phyloP scores from a whole-genome alignment of 2,113 vertebrate genomes.

The Rostratula benghalensis region DNA sequence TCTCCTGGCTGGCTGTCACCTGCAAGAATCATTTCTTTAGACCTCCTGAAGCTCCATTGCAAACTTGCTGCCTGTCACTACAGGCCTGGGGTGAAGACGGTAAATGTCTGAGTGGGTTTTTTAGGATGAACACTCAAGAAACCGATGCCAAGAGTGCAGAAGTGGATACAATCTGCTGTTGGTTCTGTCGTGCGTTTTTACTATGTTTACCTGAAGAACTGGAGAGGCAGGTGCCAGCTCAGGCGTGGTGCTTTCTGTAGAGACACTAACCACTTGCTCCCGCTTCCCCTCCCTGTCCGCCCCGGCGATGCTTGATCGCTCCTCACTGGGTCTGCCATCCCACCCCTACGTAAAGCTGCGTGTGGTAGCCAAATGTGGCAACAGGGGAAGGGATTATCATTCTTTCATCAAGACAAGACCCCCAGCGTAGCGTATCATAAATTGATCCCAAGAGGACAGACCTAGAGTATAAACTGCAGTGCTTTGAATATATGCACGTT shows the following conservation, averaged over 20 bases:
- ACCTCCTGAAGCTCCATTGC: neutral
- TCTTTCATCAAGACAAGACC: conserved; percentile 30
- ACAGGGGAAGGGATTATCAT: neutral
- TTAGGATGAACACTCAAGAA: neutral
- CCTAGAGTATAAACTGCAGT: conserved; percentile 31
- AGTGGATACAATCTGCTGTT: neutral
- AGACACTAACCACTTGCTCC: neutral
- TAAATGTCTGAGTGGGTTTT: neutral
- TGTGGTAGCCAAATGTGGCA: neutral
- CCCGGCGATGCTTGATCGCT: accelerated
- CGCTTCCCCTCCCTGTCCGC: accelerated
- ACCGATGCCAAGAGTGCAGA: neutral
- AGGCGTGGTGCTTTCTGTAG: neutral
- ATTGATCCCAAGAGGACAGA: conserved; percentile 57
- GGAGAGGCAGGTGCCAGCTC: neutral
- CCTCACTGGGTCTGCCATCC: neutral
- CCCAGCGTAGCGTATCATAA: neutral
- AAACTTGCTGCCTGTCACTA: neutral
- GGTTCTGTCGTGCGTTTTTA: neutral
- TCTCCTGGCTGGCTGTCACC: neutral
- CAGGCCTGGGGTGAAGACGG: neutral
- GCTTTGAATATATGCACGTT: conserved; percentile 11
- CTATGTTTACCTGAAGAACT: neutral
- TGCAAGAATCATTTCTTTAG: neutral
- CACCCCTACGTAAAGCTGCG: neutral